Percentiles rank a stretch among this genome's conserved stretches.
These are phyloP conservation scores for Caenorhabditis sp. DNA, from an alignment of 2,888 invertebrate genomes.

Conservation along the genomic window DNA sequence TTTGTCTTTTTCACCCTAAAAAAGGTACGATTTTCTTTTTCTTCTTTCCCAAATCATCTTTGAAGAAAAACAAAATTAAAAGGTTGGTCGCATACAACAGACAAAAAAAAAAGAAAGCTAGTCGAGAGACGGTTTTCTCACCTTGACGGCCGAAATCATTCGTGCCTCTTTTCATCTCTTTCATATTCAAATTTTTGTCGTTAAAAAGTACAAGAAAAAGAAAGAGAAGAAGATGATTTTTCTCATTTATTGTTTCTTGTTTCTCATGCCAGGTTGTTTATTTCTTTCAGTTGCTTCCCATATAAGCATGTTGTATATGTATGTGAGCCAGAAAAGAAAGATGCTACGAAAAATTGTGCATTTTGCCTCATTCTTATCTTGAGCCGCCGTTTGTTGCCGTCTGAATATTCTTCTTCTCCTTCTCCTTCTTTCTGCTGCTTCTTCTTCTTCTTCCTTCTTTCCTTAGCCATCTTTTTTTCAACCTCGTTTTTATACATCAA, in stretches of 20 bases:
- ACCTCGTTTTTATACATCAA: too few relatives aligned
- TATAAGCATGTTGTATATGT: background rate
- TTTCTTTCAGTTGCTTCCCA: background rate
- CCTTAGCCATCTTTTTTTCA: too few relatives aligned
- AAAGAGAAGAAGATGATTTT: too few relatives aligned
- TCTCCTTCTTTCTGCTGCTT: background rate
- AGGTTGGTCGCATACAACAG: background rate
- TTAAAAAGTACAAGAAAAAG: background rate
- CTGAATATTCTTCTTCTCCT: background rate
- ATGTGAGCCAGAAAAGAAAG: background rate
- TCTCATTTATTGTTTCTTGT: background rate
- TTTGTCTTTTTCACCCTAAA: background rate
- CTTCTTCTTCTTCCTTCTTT: background rate
- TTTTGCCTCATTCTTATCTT: conserved; percentile 1
- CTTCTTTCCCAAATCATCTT: background rate
- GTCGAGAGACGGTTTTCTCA: background rate
- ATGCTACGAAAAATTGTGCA: conserved; percentile 1
- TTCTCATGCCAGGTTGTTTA: background rate
- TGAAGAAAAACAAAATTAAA: background rate
- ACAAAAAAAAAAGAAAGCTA: background rate
- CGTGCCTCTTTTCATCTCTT: background rate
- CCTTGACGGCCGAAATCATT: background rate
- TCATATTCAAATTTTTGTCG: background rate
- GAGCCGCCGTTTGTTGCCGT: conserved; percentile 1
- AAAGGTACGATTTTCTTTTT: background rate